Percentiles rank a stretch among this genome's conserved stretches.
These are phyloP conservation scores for Ispidina picta DNA, from an alignment of 2,797 vertebrate genomes.

Conservation along the genomic window DNA sequence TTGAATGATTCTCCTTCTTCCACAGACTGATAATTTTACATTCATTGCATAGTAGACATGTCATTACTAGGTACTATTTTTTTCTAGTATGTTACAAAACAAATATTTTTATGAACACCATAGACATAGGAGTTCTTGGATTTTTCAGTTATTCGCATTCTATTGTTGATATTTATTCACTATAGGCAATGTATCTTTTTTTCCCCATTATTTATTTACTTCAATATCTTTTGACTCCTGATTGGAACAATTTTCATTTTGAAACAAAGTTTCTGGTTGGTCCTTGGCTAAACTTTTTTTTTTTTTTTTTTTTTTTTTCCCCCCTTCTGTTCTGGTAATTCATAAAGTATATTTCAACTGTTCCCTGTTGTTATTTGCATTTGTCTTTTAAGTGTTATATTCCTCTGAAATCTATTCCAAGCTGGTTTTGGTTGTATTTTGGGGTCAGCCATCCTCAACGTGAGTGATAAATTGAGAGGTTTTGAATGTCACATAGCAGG, in stretches of 20 bases:
- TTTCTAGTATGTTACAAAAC: neutral
- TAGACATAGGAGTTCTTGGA: neutral
- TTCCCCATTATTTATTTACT: neutral
- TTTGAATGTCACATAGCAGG: neutral
- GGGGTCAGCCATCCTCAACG: neutral
- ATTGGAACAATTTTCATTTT: neutral
- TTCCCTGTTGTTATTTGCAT: neutral
- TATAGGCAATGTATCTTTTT: neutral
- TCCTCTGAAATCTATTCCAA: neutral
- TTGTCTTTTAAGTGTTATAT: neutral
- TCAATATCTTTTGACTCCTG: neutral
- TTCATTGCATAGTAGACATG: neutral
- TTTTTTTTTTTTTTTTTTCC: rapidly evolving
- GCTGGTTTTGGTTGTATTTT: neutral
- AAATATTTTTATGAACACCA: neutral
- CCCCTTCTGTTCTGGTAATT: neutral
- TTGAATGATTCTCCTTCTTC: neutral
- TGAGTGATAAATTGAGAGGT: neutral
- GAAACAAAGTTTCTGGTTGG: neutral
- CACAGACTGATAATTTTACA: neutral
- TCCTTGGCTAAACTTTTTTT: neutral
- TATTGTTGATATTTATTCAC: neutral
- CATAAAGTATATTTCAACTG: neutral
- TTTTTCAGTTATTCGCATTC: neutral
- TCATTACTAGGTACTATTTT: neutral